phyloP scores from a whole-genome alignment of 1,140 invertebrate genomes.

The Drosophila kepulauana region DNA sequence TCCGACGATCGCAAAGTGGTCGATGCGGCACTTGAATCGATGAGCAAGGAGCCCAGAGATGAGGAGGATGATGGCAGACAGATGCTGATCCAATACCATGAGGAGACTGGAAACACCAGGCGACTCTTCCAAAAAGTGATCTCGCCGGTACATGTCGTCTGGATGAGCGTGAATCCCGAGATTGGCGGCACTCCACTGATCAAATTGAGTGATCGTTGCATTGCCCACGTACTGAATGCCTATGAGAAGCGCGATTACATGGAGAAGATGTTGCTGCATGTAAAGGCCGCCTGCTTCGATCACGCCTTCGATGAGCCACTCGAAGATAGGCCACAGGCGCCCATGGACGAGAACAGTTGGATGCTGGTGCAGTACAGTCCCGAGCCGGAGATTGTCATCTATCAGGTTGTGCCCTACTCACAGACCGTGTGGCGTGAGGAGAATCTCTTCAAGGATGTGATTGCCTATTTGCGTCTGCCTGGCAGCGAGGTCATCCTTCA shows the following conservation, averaged over 20 bases:
- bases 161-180: conserved; percentile 61
- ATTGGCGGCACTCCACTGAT: conserved; percentile 48
- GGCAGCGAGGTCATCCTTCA: conserved; percentile 56
- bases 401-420: conserved; percentile 56
- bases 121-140: conserved; percentile 64
- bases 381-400: conserved; percentile 63
- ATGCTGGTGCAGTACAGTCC: conserved; percentile 73
- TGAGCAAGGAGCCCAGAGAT: conserved; percentile 53
- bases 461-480: conserved; percentile 63
- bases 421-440: conserved; percentile 64
- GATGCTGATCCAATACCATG: conserved; percentile 65
- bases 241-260: conserved; percentile 61
- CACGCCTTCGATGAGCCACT: conserved; percentile 56
- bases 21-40: conserved; percentile 57
- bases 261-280: conserved; percentile 67
- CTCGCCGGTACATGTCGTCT: conserved; percentile 49
- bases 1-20: conserved; percentile 68
- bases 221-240: conserved; percentile 60
- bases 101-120: conserved; percentile 30
- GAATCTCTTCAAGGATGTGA: conserved; percentile 69
- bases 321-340: conserved; percentile 5
- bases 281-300: conserved; percentile 69
- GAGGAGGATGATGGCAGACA: conserved; percentile 26
- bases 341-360: conserved; percentile 61
- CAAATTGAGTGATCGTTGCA: conserved; percentile 33